phyloP scores from a whole-genome alignment of 2,888 invertebrate species.

The Coenonympha arcania region DNA sequence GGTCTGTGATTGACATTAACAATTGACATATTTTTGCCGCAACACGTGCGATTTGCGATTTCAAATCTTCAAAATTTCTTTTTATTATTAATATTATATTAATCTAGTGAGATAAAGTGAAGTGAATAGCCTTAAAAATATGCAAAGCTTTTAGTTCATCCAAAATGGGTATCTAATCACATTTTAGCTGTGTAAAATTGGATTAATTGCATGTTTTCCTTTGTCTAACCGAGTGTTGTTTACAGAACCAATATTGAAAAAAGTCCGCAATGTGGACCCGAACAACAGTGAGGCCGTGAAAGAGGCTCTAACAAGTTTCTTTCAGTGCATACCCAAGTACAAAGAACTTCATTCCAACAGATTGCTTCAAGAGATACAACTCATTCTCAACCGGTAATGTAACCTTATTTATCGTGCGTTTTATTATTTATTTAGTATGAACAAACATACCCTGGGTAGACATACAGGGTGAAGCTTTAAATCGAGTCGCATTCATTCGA shows the following conservation, averaged over 20 bases:
- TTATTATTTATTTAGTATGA: neutral
- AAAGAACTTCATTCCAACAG: slow-evolving; percentile 37
- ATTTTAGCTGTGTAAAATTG: neutral
- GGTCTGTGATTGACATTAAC: no score
- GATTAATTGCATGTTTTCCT: neutral
- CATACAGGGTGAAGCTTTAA: no score
- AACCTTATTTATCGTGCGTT: neutral
- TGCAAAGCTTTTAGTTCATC: neutral
- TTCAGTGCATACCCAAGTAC: slow-evolving; percentile 48
- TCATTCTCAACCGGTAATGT: slow-evolving; percentile 55
- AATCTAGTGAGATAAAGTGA: neutral
- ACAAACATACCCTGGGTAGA: no score
- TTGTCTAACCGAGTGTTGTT: slow-evolving; percentile 20
- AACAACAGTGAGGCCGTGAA: slow-evolving; percentile 60
- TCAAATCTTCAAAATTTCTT: neutral
- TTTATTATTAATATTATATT: neutral
- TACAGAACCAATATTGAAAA: slow-evolving; percentile 56
- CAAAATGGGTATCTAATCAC: slow-evolving; percentile 25
- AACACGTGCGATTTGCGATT: neutral
- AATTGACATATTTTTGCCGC: no score
- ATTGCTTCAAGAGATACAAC: slow-evolving; percentile 50
- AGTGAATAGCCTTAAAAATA: neutral
- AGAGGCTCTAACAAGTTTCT: slow-evolving; percentile 47
- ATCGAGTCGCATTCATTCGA: no score
- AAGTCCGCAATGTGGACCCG: slow-evolving; percentile 51